phyloP scores from a whole-genome alignment of 2,113 vertebrate genomes.

The Bubo bubo region DNA sequence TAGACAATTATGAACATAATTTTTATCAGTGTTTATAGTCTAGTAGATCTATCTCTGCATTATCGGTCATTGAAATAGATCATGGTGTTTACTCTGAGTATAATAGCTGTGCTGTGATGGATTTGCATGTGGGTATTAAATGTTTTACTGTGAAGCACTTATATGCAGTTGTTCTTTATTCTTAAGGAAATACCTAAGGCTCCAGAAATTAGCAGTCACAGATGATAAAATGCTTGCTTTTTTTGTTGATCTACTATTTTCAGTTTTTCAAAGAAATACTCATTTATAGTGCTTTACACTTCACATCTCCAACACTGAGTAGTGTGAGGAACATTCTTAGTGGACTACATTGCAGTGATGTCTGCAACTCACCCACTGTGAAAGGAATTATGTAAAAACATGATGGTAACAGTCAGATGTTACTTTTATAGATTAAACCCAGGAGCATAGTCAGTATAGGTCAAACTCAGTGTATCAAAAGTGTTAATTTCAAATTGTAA shows the following conservation, averaged over 20 bases:
- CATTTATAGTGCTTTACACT: neutral
- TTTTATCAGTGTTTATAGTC: neutral
- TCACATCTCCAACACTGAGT: neutral
- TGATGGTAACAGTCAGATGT: neutral
- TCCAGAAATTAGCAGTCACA: neutral
- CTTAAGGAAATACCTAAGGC: neutral
- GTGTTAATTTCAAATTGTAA: neutral
- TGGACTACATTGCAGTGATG: neutral
- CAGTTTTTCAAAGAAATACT: neutral
- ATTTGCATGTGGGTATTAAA: neutral
- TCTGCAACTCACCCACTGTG: neutral
- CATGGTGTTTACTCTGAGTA: neutral
- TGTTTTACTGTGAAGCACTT: neutral
- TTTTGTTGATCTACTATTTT: neutral
- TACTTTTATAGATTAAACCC: neutral
- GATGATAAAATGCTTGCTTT: neutral
- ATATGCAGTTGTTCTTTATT: neutral
- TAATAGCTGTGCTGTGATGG: neutral
- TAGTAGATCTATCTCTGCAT: neutral
- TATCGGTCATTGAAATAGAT: neutral
- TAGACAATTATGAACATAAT: neutral
- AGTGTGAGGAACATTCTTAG: neutral
- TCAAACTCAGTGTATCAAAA: neutral
- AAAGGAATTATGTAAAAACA: neutral
- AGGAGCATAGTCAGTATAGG: neutral